Percentiles rank a stretch among this genome's conserved stretches.
Evolutionary conservation across 2,888 invertebrate genomes (phyloP).

Genomic region (Gerosis bhagava): DNA sequence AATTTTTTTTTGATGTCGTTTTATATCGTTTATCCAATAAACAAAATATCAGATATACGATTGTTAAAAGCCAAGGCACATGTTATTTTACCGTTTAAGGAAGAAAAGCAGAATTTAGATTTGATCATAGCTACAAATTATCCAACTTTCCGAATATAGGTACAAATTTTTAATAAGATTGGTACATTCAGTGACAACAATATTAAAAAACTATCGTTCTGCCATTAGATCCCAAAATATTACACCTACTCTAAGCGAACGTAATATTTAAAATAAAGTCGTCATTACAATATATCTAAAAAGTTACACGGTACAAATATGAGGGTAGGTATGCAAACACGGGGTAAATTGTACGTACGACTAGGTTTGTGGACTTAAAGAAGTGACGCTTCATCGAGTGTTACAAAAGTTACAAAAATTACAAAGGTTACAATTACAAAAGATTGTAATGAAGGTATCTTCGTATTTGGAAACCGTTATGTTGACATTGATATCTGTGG

Average conservation of each 20-base stretch:
- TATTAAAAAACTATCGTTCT: slow-evolving; percentile 81
- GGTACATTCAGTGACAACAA: slow-evolving; percentile 82
- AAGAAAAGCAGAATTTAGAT: slow-evolving; percentile 78
- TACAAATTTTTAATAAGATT: slow-evolving; percentile 80
- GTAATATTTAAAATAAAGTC: slow-evolving; percentile 61
- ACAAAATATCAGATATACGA: slow-evolving; percentile 67
- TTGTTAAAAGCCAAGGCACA: slow-evolving; percentile 77
- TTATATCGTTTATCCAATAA: slow-evolving; percentile 53
- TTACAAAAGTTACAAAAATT: too few species aligned
- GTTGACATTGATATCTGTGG: too few species aligned
- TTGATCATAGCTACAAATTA: slow-evolving; percentile 81
- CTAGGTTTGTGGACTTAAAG: slow-evolving; percentile 13
- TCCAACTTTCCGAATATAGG: slow-evolving; percentile 81
- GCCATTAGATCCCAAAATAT: slow-evolving; percentile 80
- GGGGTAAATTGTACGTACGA: slow-evolving; percentile 23
- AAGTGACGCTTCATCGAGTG: slow-evolving; percentile 4
- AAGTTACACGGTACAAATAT: slow-evolving; percentile 75
- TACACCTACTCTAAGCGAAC: slow-evolving; percentile 80
- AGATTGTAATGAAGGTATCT: too few species aligned
- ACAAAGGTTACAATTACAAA: too few species aligned
- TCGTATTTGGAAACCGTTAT: too few species aligned
- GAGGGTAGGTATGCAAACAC: slow-evolving; percentile 44
- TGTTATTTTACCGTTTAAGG: slow-evolving; percentile 70
- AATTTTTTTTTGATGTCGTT: slow-evolving; percentile 34
- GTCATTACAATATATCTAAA: slow-evolving; percentile 74